Evolutionary conservation across 2,797 vertebrate species (phyloP).

Genomic region (Phalanger gymnotis): DNA sequence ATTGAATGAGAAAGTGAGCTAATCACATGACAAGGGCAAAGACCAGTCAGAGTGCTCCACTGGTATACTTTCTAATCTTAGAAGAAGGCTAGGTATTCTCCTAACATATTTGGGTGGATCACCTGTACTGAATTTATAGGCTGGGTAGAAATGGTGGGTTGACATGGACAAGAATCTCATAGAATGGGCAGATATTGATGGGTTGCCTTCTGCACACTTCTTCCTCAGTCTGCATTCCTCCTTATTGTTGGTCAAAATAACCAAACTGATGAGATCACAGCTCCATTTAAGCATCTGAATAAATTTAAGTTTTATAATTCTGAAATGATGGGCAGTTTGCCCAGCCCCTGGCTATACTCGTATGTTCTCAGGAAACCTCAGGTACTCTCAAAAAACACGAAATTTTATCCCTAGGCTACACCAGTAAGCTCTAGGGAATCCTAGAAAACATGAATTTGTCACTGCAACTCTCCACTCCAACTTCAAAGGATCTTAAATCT

Average conservation of each 20-base stretch:
- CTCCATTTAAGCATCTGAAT: not conserved
- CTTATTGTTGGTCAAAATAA: not conserved
- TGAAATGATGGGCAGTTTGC: not conserved
- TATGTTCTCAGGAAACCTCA: not conserved
- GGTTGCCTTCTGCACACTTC: not conserved
- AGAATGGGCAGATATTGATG: not conserved
- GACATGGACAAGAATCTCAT: not conserved
- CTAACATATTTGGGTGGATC: not conserved
- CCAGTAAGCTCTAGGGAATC: constrained; percentile 46
- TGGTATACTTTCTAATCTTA: not conserved
- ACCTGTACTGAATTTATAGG: not conserved
- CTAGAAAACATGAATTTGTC: constrained; percentile 77
- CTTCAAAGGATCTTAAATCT: constrained; percentile 73
- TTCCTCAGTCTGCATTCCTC: not conserved
- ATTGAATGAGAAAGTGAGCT: not conserved
- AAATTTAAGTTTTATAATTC: not conserved
- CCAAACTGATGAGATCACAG: not conserved
- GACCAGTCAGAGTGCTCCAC: not conserved
- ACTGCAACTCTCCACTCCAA: constrained; percentile 65
- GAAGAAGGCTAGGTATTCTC: not conserved
- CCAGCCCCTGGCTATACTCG: not conserved
- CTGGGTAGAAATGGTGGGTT: not conserved
- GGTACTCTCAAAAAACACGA: not conserved
- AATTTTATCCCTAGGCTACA: constrained; percentile 30
- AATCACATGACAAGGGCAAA: not conserved